Conservation (phyloP, 2,113 vertebrate genomes). For the Syrmaticus mikado region DNA sequence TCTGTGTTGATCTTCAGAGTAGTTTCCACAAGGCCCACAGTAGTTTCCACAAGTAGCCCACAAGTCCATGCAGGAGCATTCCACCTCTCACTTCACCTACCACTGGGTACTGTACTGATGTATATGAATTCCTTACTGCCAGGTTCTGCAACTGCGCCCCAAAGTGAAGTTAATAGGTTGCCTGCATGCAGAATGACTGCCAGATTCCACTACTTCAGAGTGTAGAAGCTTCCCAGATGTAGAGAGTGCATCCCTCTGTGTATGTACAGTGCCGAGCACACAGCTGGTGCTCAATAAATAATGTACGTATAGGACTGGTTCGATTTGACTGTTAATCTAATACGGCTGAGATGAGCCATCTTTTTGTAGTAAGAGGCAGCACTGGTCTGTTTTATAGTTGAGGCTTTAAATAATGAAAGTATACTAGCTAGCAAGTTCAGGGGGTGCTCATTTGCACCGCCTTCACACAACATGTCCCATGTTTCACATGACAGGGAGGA, state of each 20-base stretch:
- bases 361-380: neutral
- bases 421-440: conserved; percentile 8
- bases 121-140: neutral
- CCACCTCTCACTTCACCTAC: neutral
- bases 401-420: conserved; percentile 18
- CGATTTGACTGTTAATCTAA: conserved; percentile 14
- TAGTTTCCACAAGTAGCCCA: neutral
- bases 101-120: neutral
- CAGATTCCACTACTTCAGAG: neutral
- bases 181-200: conserved; percentile 3
- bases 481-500: conserved; percentile 55
- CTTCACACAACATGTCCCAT: conserved; percentile 59
- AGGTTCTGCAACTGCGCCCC: conserved; percentile 12
- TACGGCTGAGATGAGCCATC: conserved; percentile 2
- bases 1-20: neutral
- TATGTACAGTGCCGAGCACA: neutral
- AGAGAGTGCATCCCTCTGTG: neutral
- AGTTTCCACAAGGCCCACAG: neutral
- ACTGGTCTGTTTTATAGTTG: conserved; percentile 25
- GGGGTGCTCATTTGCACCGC: neutral
- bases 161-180: conserved; percentile 33
- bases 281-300: conserved; percentile 66
- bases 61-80: neutral
- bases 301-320: conserved; percentile 26
- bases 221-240: conserved; percentile 34